phyloP scores from a whole-genome alignment of 2,888 invertebrate species.

The Lissocephala sabroskyi region DNA sequence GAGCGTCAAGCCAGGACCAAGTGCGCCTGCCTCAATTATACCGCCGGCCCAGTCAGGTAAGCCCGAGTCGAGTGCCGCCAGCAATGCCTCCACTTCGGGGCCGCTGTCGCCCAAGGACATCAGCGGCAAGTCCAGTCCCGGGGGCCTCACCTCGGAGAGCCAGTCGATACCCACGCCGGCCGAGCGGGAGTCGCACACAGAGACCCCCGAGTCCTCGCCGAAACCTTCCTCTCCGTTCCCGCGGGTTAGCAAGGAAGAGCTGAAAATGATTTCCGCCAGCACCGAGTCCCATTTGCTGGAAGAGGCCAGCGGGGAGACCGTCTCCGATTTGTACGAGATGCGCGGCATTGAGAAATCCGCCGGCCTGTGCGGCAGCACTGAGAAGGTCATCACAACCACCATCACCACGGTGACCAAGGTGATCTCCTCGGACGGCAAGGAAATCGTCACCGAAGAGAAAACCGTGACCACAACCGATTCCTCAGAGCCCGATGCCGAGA shows the following conservation, averaged over 20 bases:
- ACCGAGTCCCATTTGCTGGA: slow-evolving; percentile 34
- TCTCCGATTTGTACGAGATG: slow-evolving; percentile 66
- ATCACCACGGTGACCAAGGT: slow-evolving; percentile 72
- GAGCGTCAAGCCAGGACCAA: slow-evolving; percentile 73
- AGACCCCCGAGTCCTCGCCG: slow-evolving; percentile 71
- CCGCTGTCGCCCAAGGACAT: slow-evolving; percentile 72
- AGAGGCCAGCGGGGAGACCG: neutral
- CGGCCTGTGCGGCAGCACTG: slow-evolving; percentile 66
- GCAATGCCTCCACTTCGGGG: slow-evolving; percentile 59
- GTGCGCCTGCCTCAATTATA: slow-evolving; percentile 72
- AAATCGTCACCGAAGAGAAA: slow-evolving; percentile 71
- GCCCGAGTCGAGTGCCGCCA: slow-evolving; percentile 48
- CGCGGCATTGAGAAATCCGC: slow-evolving; percentile 67
- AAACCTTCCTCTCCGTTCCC: slow-evolving; percentile 72
- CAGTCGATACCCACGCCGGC: slow-evolving; percentile 76
- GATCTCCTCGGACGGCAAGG: slow-evolving; percentile 70
- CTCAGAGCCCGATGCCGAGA: slow-evolving; percentile 73
- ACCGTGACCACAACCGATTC: slow-evolving; percentile 71
- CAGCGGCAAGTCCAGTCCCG: slow-evolving; percentile 72
- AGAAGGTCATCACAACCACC: slow-evolving; percentile 71
- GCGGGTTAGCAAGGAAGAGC: slow-evolving; percentile 67
- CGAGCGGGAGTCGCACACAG: slow-evolving; percentile 76
- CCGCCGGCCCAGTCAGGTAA: slow-evolving; percentile 21
- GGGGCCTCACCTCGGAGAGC: slow-evolving; percentile 74
- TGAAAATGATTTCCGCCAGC: slow-evolving; percentile 51